phyloP scores from a whole-genome alignment of 2,113 vertebrate genomes.

The Progne subis region DNA sequence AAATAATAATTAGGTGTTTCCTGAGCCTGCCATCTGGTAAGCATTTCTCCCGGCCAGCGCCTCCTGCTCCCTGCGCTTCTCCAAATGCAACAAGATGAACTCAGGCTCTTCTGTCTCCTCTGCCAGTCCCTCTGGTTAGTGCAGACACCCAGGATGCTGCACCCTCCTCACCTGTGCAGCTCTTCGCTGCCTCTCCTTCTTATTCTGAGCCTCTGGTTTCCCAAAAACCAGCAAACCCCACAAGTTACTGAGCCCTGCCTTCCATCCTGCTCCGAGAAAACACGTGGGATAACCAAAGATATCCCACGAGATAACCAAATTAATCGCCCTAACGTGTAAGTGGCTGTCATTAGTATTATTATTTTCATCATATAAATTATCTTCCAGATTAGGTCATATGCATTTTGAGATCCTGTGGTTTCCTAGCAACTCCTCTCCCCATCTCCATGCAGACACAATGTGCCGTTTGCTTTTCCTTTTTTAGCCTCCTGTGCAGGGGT shows the following conservation, averaged over 20 bases:
- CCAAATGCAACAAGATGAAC: neutral
- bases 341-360: slow-evolving; percentile 69
- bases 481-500: slow-evolving; percentile 36
- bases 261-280: neutral
- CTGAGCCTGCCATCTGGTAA: slow-evolving; percentile 52
- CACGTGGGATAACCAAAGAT: no score
- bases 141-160: neutral
- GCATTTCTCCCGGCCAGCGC: slow-evolving; percentile 8
- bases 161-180: neutral
- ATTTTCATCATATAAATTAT: slow-evolving; percentile 69
- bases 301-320: slow-evolving; percentile 30
- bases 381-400: slow-evolving; percentile 68
- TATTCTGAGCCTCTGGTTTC: neutral
- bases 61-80: neutral
- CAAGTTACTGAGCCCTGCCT: neutral
- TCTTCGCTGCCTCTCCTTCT: neutral
- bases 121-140: neutral
- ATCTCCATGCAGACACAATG: slow-evolving; percentile 48
- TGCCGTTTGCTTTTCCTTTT: slow-evolving; percentile 51
- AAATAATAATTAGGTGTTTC: slow-evolving; percentile 59
- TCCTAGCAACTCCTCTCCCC: slow-evolving; percentile 67
- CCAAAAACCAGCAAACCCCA: neutral
- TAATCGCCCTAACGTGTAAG: slow-evolving; percentile 57
- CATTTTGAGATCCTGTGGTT: slow-evolving; percentile 64
- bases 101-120: neutral